Evolutionary conservation across 2,888 invertebrate genomes (phyloP).

Genomic region (Lasioglossum leucozonium): DNA sequence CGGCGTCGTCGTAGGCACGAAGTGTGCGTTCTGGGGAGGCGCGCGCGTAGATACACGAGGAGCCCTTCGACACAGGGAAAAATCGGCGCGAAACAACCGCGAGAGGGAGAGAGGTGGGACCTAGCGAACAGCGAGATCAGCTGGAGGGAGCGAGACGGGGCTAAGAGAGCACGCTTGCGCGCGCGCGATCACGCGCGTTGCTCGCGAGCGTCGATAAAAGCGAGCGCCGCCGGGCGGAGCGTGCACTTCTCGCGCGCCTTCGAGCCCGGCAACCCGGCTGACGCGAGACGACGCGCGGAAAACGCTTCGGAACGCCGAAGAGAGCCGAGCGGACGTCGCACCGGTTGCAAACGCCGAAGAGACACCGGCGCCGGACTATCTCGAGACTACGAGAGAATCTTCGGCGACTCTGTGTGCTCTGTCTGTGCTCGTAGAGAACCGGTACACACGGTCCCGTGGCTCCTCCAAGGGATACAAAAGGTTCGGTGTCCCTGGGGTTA

Average conservation of each 20-base stretch:
- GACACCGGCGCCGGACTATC: conserved; percentile 1
- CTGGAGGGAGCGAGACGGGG: background rate
- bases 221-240: conserved; percentile 74
- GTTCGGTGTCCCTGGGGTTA: background rate
- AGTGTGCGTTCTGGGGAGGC: background rate
- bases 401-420: background rate
- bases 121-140: background rate
- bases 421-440: background rate
- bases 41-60: background rate
- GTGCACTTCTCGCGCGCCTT: conserved; percentile 81
- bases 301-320: background rate
- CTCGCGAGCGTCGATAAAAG: conserved; percentile 79
- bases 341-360: background rate
- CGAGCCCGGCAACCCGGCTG: conserved; percentile 73
- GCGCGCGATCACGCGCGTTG: conserved; percentile 56
- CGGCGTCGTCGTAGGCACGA: background rate
- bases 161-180: conserved; percentile 65
- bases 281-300: conserved; percentile 39
- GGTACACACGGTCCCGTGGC: background rate
- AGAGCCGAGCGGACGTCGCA: background rate
- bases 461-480: conserved; percentile 10
- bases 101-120: background rate
- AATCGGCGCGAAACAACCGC: conserved; percentile 15
- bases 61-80: background rate
- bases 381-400: background rate